Evolutionary conservation across 2,113 vertebrate genomes (phyloP).

Genomic region (Oncorhynchus clarkii): DNA sequence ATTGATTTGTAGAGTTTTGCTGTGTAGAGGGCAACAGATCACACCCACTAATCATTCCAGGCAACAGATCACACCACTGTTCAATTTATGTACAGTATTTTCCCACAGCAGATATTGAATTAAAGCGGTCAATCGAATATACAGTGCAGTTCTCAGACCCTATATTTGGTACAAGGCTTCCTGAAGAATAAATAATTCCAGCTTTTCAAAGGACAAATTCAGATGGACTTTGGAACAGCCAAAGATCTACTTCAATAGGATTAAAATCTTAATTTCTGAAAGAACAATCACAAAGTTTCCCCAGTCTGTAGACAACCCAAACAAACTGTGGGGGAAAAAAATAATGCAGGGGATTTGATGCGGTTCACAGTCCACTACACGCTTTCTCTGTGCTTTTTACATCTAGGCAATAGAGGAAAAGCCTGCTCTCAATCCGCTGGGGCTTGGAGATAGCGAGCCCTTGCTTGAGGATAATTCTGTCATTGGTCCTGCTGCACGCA

Average conservation of each 20-base stretch:
- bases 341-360: constrained; percentile 73
- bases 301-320: constrained; percentile 67
- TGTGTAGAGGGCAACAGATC: not conserved
- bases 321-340: constrained; percentile 69
- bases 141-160: constrained; percentile 46
- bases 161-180: constrained; percentile 27
- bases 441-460: constrained; percentile 57
- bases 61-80: not conserved
- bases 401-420: constrained; percentile 66
- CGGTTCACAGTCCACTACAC: constrained; percentile 79
- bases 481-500: not conserved
- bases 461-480: constrained; percentile 46
- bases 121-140: no score
- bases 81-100: not conserved
- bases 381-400: constrained; percentile 60
- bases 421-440: constrained; percentile 63
- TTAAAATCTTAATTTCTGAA: constrained; percentile 78
- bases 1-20: not conserved
- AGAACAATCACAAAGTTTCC: constrained; percentile 74
- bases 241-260: constrained; percentile 78
- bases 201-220: constrained; percentile 68
- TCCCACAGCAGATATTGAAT: constrained; percentile 6
- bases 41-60: not conserved
- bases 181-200: constrained; percentile 55
- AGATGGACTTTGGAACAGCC: constrained; percentile 70